Evolutionary conservation across 2,888 invertebrate species (phyloP), one percentile per base, ranked within the genome.

Genomic region (Sphaerophoria taeniata): DNA sequence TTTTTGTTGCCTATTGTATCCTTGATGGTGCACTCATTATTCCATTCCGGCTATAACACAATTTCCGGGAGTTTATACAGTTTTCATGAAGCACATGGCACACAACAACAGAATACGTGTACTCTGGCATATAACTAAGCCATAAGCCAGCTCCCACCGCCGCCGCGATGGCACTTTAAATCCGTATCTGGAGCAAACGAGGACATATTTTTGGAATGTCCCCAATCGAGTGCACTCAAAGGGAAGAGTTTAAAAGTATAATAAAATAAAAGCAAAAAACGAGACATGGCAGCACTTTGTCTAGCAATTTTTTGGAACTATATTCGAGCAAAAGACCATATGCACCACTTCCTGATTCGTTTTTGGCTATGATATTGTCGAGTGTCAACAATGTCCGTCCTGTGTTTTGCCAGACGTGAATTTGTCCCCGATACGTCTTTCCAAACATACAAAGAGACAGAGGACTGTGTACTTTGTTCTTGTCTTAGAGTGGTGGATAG

Each of bases 11-110:
- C 72, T 61, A 49, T 61, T 69, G 56, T 51, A 61, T 76, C 76
- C 76, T 55, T 61, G 69, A 24, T 16, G 55, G 73, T 70, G 63
- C 63, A 83, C 77, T 72, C 67, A 73, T 82, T 77, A 63, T 77
- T 69, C 34, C 67, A 69, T 73, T 77, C 72, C 72, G 67, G 61
- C 72, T 77, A 61, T 73, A 77, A 77, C 47, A 77, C 77, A 61
- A 77, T 77, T 82, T 82, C 77, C 77, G 61, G 67, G 61, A 72
- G 61, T 82, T 77, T 72, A 77, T 65, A 65, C 24, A 24, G 24
- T 24, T 77, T 49, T 34, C 45, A 34, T 53, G 34, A 53, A 55
- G 6, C 39, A 14, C 9, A 58, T 4, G 33, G 53, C 33, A 55
- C 14, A 16, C 11, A 36, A 1, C 33, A 7, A 9, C 9, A 11